Base-by-base conservation (phyloP, 2,888 invertebrate species). In the Cosmorhoe ocellata region DNA sequence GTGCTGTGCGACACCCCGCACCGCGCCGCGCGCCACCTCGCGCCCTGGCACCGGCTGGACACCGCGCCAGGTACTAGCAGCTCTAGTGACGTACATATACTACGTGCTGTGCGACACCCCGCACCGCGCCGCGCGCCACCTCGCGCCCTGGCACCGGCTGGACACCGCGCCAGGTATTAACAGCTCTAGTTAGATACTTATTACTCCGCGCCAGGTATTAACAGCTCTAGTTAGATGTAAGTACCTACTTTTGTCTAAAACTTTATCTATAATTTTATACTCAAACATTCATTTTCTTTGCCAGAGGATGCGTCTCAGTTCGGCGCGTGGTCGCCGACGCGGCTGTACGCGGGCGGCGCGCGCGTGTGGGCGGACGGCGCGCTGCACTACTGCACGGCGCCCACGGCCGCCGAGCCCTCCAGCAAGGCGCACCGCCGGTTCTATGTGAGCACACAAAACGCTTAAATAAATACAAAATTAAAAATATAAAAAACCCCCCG, bases 1-100 rank as follows among this genome's bases (percentile, higher is more conserved):
- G 81, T 91, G 58, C 96, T 97, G 76, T 95, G 96, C 71, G 98
- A 99, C 88, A 94, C 96, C 27, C 90, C 98, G 54, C 99, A 99
- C 80, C 92, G 97, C 67, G 95, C 97, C 51, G 95, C 98, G 0
- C 82, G 96, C 38, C 99, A 99, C 84, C 92, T 99, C 38, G 98
- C 41, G 98, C 2, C 90, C 80, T 94, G 91, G 1, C 12, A 40
- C 11, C 36, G 13, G 2, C 22, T 24, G 5, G 32, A 22, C 10
- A n/a, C n/a, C n/a, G n/a, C 69, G 91, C 94, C 1, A 91, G 93
- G 3, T 95, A 96, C 55, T 84, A 93, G 54, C 84, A 94, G 47
- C 86, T 92, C 0, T 91, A 92, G n/a, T n/a, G n/a, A n/a, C n/a
- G n/a, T n/a, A n/a, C n/a, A n/a, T n/a, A n/a, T n/a, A n/a, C n/a